Percentiles rank a stretch among this genome's conserved stretches.
These are phyloP conservation scores for Trachelus tabidus DNA, from an alignment of 2,888 invertebrate genomes.

Conservation along the genomic window DNA sequence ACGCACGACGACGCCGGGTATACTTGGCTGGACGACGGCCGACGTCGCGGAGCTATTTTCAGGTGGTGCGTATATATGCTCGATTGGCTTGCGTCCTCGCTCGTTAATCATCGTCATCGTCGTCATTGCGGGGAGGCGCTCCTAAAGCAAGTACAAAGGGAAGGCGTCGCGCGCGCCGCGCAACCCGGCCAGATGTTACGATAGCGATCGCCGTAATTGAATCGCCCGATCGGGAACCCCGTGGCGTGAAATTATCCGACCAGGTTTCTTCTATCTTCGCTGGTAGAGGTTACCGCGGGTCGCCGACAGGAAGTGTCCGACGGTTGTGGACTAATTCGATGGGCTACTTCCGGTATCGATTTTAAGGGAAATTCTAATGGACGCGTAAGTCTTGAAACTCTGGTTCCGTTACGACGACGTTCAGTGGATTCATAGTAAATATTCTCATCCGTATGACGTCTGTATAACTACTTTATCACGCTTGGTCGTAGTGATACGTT, in stretches of 20 bases:
- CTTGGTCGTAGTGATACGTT: background rate
- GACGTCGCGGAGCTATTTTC: background rate
- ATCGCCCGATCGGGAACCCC: conserved; percentile 54
- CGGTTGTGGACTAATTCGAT: background rate
- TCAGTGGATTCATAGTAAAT: background rate
- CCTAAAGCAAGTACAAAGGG: conserved; percentile 9
- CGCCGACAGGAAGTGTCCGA: background rate
- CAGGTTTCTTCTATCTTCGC: background rate
- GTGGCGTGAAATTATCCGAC: conserved; percentile 26
- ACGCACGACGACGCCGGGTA: background rate
- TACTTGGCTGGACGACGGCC: background rate
- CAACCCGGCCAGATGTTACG: conserved; percentile 34
- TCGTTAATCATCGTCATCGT: conserved; percentile 34
- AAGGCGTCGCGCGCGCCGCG: conserved; percentile 26
- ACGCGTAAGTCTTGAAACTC: background rate
- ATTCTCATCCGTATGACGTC: background rate
- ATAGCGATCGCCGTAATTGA: conserved; percentile 62
- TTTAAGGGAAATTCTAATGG: background rate
- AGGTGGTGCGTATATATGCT: background rate
- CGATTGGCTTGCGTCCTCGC: background rate
- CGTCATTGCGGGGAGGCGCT: conserved; percentile 22
- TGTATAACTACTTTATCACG: background rate
- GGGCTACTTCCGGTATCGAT: background rate
- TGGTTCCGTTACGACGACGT: no score
- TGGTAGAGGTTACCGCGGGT: background rate